Base-by-base conservation (phyloP, 1,140 invertebrate genomes). In the Anthonomus grandis region DNA sequence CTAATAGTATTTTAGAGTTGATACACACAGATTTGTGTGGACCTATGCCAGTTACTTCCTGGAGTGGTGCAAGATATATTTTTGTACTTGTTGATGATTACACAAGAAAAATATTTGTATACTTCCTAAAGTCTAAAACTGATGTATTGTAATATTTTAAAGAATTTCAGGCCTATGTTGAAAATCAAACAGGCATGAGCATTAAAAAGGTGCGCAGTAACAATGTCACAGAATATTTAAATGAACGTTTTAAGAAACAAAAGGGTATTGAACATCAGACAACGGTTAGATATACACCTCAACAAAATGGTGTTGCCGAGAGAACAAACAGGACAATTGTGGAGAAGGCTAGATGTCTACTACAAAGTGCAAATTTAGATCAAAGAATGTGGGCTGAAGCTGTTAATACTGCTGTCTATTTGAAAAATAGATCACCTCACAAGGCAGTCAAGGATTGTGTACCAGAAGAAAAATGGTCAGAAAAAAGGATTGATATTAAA, bases 281-380 rank as follows among this genome's bases (percentile, higher is more conserved):
- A 18, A 68, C 64, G 12, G 48, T 62, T 10, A 53, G 59, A 13
- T 72, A 76, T 47, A 68, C 68, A 19, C 22, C 22, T 13, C 6
- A 45, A 21, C 71, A 73, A 58, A 79, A 79, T 63, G 76, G 75
- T 5, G 55, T 63, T 22, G 64, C 64, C 5, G 76, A 78, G 57
- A 51, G 73, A 21, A 63, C 68, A 34, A 76, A 76, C 51, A 25
- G 76, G 8, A 78, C 69, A 6, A 59, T 78, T 4, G 48, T 68
- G 0, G 67, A 75, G 19, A 68, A 59, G 50, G 71, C 71, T 57
- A 9, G 24, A 15, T 47, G 68, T 24, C 62, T 76, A 64, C 24
- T 78, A 2, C 25, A 61, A 8, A 61, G 72, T 49, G 48, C 59
- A 22, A 42, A 60, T 6, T 18, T 76, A 19, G 41, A 56, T 10